phyloP scores from a whole-genome alignment of 2,888 invertebrate genomes.

The Gymnoscelis rufifasciata region DNA sequence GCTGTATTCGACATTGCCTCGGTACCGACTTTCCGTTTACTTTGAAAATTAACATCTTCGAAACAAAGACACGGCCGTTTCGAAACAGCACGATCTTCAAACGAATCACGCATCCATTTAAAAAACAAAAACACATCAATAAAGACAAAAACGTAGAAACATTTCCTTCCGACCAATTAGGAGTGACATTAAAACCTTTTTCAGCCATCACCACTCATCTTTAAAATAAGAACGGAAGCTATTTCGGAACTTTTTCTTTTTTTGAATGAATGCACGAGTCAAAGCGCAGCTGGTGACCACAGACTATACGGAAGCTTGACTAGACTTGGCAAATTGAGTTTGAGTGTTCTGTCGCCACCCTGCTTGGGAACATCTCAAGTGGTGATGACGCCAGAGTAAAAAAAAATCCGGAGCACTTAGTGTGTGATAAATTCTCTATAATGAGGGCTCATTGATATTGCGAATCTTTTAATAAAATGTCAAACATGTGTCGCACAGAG shows the following conservation, averaged over 20 bases:
- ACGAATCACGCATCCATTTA: not conserved
- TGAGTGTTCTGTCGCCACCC: constrained; percentile 76
- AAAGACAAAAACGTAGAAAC: constrained; percentile 6
- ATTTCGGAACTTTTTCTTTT: constrained; percentile 26
- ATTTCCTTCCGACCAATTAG: constrained; percentile 11
- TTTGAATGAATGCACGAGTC: constrained; percentile 25
- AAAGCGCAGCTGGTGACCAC: constrained; percentile 30
- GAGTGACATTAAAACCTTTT: constrained; percentile 23
- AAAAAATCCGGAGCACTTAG: constrained; percentile 52
- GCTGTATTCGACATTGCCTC: constrained; percentile 14
- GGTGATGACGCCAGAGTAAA: constrained; percentile 53
- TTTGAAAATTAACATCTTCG: constrained; percentile 29
- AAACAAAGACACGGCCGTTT: constrained; percentile 29
- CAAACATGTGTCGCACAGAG: constrained; percentile 4
- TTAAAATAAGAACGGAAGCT: constrained; percentile 30
- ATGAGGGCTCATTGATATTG: constrained; percentile 40
- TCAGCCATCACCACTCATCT: constrained; percentile 25
- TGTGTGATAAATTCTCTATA: constrained; percentile 59
- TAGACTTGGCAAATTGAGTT: constrained; percentile 73
- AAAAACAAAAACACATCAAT: not conserved
- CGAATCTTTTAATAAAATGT: constrained; percentile 20
- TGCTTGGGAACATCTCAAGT: constrained; percentile 44
- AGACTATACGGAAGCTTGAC: constrained; percentile 58
- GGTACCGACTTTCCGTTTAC: constrained; percentile 14
- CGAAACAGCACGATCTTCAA: constrained; percentile 19